Evolutionary conservation across 1,140 invertebrate species (phyloP).

Genomic region (Cherax quadricarinatus): DNA sequence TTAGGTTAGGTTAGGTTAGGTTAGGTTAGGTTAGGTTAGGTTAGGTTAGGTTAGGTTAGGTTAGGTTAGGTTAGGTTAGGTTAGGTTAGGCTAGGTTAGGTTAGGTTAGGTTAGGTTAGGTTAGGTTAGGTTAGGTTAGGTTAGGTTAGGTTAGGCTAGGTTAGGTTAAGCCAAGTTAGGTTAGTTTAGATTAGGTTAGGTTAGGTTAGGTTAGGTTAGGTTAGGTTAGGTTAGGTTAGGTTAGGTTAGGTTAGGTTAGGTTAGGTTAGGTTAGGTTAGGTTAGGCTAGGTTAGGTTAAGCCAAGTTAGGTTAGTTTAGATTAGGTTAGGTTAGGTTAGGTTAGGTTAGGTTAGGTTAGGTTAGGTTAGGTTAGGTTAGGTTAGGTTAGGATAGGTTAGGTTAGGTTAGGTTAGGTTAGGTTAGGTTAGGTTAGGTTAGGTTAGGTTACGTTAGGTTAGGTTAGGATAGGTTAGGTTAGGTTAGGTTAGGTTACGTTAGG

Average conservation of each 20-base stretch:
- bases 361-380: not conserved
- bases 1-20: too few relatives aligned
- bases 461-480: not conserved
- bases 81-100: not conserved
- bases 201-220: not conserved
- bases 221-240: constrained; percentile 14
- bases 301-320: not conserved
- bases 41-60: not conserved
- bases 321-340: not conserved
- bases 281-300: not conserved
- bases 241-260: not conserved
- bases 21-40: too few relatives aligned
- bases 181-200: not conserved
- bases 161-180: not conserved
- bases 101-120: constrained; percentile 2
- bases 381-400: not conserved
- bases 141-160: not conserved
- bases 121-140: constrained; percentile 6
- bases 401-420: not conserved
- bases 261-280: not conserved
- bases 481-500: not conserved
- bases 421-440: not conserved
- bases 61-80: not conserved
- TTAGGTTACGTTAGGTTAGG: not conserved
- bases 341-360: not conserved